phyloP scores from a whole-genome alignment of 2,888 invertebrate genomes.

The Noctua fimbriata region DNA sequence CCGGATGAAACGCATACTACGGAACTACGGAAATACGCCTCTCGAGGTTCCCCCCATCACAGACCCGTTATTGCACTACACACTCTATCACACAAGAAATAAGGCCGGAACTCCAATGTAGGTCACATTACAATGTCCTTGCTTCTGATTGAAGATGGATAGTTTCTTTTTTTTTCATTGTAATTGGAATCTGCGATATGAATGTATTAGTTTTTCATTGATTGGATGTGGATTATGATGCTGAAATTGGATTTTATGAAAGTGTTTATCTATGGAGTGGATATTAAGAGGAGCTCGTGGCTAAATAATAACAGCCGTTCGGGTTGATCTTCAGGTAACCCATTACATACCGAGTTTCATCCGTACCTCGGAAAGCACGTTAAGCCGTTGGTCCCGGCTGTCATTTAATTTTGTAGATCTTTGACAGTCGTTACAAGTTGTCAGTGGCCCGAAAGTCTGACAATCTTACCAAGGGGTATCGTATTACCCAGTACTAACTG shows the following conservation, averaged over 20 bases:
- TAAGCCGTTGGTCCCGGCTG: no score
- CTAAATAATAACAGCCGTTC: no score
- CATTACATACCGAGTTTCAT: no score
- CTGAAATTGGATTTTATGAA: slow-evolving; percentile 22
- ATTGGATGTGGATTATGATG: slow-evolving; percentile 16
- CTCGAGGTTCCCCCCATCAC: slow-evolving; percentile 31
- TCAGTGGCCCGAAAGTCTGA: no score
- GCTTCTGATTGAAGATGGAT: slow-evolving; percentile 32
- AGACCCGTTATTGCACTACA: slow-evolving; percentile 1
- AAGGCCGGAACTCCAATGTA: slow-evolving; percentile 23
- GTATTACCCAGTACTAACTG: no score
- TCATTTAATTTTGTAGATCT: no score
- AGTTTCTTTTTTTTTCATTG: slow-evolving; percentile 21
- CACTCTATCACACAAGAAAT: slow-evolving; percentile 1
- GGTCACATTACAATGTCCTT: slow-evolving; percentile 18
- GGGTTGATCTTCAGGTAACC: no score
- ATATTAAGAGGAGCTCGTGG: no score
- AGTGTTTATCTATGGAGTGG: not conserved
- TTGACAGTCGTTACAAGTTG: no score
- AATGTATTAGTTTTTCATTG: slow-evolving; percentile 22
- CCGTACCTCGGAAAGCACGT: no score
- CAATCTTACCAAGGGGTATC: no score
- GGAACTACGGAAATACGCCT: slow-evolving; percentile 46
- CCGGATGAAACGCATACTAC: slow-evolving; percentile 45
- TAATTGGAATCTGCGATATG: slow-evolving; percentile 37